A percentile compares a stretch with the other conserved stretches of the same genome.
Evolutionary conservation across 1,140 invertebrate species (phyloP).

Genomic region (Hyposmocoma kahamanoa): DNA sequence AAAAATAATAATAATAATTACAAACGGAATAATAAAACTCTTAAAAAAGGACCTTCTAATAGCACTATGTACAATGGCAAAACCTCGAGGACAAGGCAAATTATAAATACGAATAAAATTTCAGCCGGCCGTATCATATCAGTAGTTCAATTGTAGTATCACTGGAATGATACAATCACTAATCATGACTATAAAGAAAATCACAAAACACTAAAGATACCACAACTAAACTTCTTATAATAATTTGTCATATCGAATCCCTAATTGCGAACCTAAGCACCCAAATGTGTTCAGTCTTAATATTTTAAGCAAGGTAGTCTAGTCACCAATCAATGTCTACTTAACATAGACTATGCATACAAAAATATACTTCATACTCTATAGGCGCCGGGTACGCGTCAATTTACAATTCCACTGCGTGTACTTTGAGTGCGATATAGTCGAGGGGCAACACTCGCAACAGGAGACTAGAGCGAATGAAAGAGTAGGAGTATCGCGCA

Average conservation of each 20-base stretch:
- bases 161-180: constrained; percentile 18
- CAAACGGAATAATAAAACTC: too few relatives aligned
- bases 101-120: too few relatives aligned
- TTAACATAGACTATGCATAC: neutral
- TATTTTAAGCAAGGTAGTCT: constrained; percentile 15
- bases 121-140: too few relatives aligned
- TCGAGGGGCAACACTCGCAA: too few relatives aligned
- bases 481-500: constrained; percentile 10
- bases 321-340: neutral
- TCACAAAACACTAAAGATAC: constrained; percentile 10
- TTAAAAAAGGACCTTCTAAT: too few relatives aligned
- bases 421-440: too few relatives aligned
- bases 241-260: constrained; percentile 4
- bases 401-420: too few relatives aligned
- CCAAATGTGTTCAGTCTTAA: constrained; percentile 38
- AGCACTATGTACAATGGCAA: too few relatives aligned
- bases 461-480: neutral
- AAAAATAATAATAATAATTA: too few relatives aligned
- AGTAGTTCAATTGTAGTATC: constrained; percentile 9
- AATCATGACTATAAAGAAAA: neutral
- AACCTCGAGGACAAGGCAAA: too few relatives aligned
- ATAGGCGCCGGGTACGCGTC: too few relatives aligned
- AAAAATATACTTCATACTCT: too few relatives aligned
- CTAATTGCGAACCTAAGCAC: constrained; percentile 23
- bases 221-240: neutral